Conservation (phyloP, 2,113 vertebrate genomes). For the Agapornis roseicollis region DNA sequence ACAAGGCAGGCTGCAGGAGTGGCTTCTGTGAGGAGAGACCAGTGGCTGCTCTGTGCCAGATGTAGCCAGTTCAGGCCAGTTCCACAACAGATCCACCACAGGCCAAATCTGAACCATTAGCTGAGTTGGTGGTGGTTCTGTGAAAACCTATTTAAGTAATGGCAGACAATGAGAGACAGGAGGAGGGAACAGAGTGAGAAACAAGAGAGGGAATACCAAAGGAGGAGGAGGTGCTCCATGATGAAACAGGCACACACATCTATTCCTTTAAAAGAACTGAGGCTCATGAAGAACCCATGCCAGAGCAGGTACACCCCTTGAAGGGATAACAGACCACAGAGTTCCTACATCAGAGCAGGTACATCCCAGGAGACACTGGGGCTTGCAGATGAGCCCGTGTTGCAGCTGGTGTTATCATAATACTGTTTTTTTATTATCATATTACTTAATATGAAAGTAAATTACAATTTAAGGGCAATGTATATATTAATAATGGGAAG, state of each 20-base stretch:
- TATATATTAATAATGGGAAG: background rate
- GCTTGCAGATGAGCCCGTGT: background rate
- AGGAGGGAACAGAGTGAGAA: background rate
- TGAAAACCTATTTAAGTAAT: background rate
- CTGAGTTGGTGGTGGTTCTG: background rate
- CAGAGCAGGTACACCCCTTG: background rate
- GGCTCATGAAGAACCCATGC: background rate
- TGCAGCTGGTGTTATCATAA: background rate
- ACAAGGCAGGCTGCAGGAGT: background rate
- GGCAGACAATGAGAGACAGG: background rate
- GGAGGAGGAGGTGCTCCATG: rapidly evolving
- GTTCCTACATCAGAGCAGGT: background rate
- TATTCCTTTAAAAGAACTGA: background rate
- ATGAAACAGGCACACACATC: rapidly evolving
- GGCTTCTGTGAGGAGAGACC: background rate
- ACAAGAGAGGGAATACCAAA: background rate
- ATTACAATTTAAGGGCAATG: background rate
- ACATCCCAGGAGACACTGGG: background rate
- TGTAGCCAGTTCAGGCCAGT: background rate
- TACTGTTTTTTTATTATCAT: background rate
- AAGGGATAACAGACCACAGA: background rate
- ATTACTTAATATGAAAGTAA: background rate
- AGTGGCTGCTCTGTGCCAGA: background rate
- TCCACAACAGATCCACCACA: background rate
- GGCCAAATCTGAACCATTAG: background rate